Conservation (phyloP, 2,113 vertebrate species). For the Apteryx owenii region DNA sequence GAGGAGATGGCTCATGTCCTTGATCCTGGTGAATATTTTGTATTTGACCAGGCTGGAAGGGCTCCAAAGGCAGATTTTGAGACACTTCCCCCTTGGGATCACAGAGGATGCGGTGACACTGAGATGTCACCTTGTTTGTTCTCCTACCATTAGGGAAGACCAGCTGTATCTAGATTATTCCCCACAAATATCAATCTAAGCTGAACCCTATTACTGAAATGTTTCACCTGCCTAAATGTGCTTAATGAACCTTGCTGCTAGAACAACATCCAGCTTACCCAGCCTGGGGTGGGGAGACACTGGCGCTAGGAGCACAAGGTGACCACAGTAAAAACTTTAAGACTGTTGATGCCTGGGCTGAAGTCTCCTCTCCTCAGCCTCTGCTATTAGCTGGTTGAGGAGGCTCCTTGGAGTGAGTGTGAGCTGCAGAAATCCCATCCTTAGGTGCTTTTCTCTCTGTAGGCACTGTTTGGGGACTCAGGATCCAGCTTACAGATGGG, state of each 20-base stretch:
- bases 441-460: not conserved
- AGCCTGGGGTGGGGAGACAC: not conserved
- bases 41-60: not conserved
- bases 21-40: not conserved
- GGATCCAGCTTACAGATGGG: not conserved
- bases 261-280: not conserved
- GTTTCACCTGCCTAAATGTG: not conserved
- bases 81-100: accelerated
- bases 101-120: not conserved
- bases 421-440: not conserved
- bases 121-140: not conserved
- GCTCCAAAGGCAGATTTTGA: not conserved
- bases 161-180: not conserved
- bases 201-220: not conserved
- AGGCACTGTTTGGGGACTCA: not conserved
- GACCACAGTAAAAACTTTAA: not conserved
- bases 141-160: not conserved
- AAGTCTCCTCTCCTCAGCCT: accelerated
- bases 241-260: not conserved
- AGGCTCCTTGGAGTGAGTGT: accelerated
- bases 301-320: accelerated
- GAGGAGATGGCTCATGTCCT: not conserved
- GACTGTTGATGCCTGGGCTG: not conserved
- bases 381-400: not conserved
- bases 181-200: not conserved